Evolutionary conservation across 2,888 invertebrate species (phyloP).

Genomic region (Sarcophaga rosellei): DNA sequence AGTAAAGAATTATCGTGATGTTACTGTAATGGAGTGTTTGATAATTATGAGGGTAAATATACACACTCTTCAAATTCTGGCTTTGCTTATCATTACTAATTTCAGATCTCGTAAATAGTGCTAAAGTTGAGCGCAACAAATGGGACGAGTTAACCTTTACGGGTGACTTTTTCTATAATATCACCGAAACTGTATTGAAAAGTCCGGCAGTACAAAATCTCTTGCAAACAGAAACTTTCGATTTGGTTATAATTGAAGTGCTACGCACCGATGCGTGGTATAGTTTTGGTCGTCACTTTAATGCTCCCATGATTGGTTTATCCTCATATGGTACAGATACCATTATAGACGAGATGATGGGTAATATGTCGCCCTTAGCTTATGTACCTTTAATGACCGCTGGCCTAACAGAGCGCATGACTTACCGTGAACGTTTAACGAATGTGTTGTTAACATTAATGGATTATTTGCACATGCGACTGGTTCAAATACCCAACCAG

Average conservation of each 20-base stretch:
- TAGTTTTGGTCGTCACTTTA: conserved; percentile 75
- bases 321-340: conserved; percentile 72
- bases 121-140: conserved; percentile 54
- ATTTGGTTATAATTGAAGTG: conserved; percentile 78
- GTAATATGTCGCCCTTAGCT: conserved; percentile 76
- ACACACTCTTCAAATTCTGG: not conserved
- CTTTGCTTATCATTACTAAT: not conserved
- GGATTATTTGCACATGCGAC: conserved; percentile 42
- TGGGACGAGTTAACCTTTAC: conserved; percentile 53
- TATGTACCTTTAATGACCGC: conserved; percentile 74
- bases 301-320: conserved; percentile 73
- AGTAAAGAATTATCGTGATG: conserved; percentile 72
- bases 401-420: conserved; percentile 77
- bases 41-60: conserved; percentile 46
- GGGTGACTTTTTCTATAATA: not conserved
- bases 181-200: conserved; percentile 51
- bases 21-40: conserved; percentile 65
- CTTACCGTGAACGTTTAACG: conserved; percentile 74
- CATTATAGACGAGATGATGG: conserved; percentile 70
- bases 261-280: conserved; percentile 76
- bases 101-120: conserved; percentile 6
- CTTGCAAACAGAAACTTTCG: conserved; percentile 74
- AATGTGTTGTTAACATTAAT: conserved; percentile 72
- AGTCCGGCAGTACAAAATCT: conserved; percentile 70
- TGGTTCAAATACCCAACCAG: conserved; percentile 29